Percentiles rank a stretch among this genome's conserved stretches.
Evolutionary conservation across 2,113 vertebrate genomes (phyloP).

Genomic region (Camelus dromedarius): DNA sequence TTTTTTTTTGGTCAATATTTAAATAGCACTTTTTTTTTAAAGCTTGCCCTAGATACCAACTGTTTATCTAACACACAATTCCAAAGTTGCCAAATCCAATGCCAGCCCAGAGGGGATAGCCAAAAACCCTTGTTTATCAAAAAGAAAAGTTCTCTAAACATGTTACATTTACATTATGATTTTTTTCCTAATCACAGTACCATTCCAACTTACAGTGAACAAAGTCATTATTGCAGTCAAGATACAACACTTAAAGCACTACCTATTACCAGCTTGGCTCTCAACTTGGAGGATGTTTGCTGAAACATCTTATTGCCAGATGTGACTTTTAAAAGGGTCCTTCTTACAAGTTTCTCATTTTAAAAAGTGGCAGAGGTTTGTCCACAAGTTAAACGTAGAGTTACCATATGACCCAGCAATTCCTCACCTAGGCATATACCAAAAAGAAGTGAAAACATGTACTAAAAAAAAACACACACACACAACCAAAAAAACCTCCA

Average conservation of each 20-base stretch:
- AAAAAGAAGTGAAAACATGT: neutral
- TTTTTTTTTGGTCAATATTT: conserved; percentile 62
- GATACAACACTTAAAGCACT: neutral
- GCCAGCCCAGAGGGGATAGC: conserved; percentile 5
- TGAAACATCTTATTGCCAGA: neutral
- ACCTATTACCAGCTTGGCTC: neutral
- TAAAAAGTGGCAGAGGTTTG: conserved; percentile 1
- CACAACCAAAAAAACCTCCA: neutral
- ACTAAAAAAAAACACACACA: neutral
- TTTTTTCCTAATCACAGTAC: conserved; percentile 18
- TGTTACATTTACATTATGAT: neutral
- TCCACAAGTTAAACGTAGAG: conserved; percentile 39
- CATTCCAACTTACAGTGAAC: neutral
- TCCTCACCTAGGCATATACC: neutral
- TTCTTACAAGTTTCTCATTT: conserved; percentile 35
- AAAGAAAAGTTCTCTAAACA: conserved; percentile 37
- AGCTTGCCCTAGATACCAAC: conserved; percentile 67
- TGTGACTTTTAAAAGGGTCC: neutral
- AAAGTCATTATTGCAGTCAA: neutral
- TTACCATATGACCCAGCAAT: neutral
- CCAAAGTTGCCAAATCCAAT: conserved; percentile 51
- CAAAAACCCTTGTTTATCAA: neutral
- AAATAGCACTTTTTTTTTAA: conserved; percentile 59
- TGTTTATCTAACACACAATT: conserved; percentile 74
- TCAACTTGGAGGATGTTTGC: neutral